phyloP scores from a whole-genome alignment of 2,113 vertebrate genomes.

The Numenius arquata region DNA sequence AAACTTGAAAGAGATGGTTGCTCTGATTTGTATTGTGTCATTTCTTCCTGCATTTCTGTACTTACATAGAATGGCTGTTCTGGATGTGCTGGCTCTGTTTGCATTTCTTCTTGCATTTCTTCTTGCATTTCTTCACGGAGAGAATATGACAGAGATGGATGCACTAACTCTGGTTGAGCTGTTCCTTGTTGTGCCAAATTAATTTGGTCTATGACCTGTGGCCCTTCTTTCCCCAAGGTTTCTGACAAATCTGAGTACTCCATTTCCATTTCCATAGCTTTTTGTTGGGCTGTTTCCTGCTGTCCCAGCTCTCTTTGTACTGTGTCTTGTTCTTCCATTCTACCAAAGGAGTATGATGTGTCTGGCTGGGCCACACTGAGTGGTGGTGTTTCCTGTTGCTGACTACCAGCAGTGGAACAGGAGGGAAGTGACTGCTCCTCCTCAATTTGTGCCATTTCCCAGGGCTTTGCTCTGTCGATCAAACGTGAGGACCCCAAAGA shows the following conservation, averaged over 20 bases:
- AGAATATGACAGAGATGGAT: neutral
- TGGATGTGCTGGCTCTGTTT: neutral
- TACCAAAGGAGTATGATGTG: neutral
- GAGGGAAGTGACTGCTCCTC: neutral
- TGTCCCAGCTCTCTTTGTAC: neutral
- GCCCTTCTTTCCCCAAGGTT: neutral
- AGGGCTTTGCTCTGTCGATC: neutral
- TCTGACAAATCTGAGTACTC: neutral
- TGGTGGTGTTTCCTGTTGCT: neutral
- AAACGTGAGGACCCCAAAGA: neutral
- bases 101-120: conserved; percentile 7
- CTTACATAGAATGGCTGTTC: neutral
- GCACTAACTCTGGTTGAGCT: neutral
- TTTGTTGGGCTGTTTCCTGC: neutral
- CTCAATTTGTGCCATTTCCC: neutral
- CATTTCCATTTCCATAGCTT: neutral
- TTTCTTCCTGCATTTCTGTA: neutral
- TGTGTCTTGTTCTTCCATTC: neutral
- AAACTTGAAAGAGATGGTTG: neutral
- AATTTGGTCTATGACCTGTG: neutral
- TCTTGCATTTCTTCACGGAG: neutral
- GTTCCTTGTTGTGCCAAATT: neutral
- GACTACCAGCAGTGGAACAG: neutral
- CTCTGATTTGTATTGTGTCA: neutral
- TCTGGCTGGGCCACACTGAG: neutral